Evolutionary conservation across 1,140 invertebrate species (phyloP), one percentile per base, ranked within the genome.

Genomic region (Matsumurasca onukii): DNA sequence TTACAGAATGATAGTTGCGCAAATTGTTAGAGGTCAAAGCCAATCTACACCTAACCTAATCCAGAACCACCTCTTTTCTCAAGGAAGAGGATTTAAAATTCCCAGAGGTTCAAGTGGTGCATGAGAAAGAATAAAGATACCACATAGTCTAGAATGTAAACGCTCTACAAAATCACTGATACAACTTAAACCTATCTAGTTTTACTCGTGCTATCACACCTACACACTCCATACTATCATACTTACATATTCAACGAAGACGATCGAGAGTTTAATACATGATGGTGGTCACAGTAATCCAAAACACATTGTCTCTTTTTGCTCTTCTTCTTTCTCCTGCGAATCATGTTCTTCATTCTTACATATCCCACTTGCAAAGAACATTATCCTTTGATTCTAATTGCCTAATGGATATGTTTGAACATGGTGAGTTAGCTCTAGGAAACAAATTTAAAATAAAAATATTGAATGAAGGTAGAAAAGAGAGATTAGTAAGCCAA

Each of bases 301-400:
- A 48, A 65, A 39, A 31, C 62, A 65, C 62, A 65, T 48, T 39
- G 24, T 31, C 27, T 65, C 27, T 48, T 65, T 39, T 65, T 65
- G 27, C 17, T 24, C 39, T 45, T 65, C 62, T 65, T 65, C 29
- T 65, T 65, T 48, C 62, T 65, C 62, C 62, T n/a, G 12, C 62
- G 31, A 9, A 65, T 65, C 62, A 65, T 65, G 48, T 65, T 65
- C 62, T 65, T 65, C 62, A 65, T 65, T 34, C 31, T 65, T 65
- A n/a, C n/a, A n/a, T n/a, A n/a, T n/a, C n/a, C n/a, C n/a, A n/a
- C n/a, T n/a, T n/a, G n/a, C n/a, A n/a, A n/a, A n/a, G n/a, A n/a
- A n/a, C n/a, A n/a, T n/a, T n/a, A n/a, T n/a, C n/a, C n/a, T n/a
- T n/a, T n/a, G n/a, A n/a, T n/a, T n/a, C n/a, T n/a, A n/a, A n/a